These are phyloP conservation scores for Megalops atlanticus DNA, from an alignment of 2,113 vertebrate genomes.

Conservation along the genomic window DNA sequence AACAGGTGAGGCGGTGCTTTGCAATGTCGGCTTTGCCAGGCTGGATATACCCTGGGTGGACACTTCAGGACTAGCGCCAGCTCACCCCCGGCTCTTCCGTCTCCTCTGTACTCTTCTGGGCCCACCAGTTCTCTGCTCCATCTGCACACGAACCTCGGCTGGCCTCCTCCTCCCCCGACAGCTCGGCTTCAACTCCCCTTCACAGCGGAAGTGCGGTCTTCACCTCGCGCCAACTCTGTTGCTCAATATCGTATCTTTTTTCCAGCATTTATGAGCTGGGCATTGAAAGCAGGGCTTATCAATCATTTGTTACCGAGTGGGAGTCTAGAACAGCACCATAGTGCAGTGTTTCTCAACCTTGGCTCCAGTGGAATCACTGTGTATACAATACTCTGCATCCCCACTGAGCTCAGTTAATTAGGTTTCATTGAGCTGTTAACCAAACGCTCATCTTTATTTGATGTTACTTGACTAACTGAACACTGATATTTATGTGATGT, in stretches of 20 bases:
- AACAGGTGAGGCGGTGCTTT: no score
- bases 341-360: neutral
- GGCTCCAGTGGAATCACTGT: neutral
- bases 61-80: neutral
- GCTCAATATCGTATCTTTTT: constrained; percentile 6
- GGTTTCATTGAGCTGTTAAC: neutral
- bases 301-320: neutral
- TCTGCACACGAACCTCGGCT: neutral
- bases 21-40: no score
- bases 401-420: constrained; percentile 4
- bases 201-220: neutral
- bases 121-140: neutral
- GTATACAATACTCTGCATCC: neutral
- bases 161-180: neutral
- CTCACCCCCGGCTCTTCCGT: neutral
- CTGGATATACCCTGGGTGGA: neutral
- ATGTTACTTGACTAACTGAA: neutral
- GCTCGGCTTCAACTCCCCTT: neutral
- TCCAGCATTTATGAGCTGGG: neutral
- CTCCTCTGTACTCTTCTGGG: neutral
- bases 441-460: neutral
- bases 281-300: neutral
- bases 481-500: neutral
- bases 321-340: neutral
- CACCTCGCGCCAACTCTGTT: neutral